Base-by-base conservation (phyloP, 2,888 invertebrate species). In the Noctua comes region DNA sequence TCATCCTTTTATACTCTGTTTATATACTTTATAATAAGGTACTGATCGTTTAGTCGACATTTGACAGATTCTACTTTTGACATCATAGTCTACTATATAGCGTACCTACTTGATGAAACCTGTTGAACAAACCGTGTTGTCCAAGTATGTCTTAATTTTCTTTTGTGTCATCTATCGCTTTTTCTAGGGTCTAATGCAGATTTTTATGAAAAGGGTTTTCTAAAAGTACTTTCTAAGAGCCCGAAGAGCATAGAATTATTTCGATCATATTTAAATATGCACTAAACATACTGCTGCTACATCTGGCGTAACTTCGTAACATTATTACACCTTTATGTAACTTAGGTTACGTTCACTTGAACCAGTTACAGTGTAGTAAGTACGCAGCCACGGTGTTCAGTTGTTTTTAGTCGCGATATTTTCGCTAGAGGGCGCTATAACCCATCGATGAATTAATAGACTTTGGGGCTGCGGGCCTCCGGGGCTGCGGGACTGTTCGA, bases 401-500 rank as follows among this genome's bases (percentile, higher is more conserved):
- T 1, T 18, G 48, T 65, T 31, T 40, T 68, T 18, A 18, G 2
- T 79, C 68, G 16, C 16, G 6, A 75, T 71, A 31, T 48, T 70
- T 74, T 65, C 80, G 72, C 71, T 88, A 88, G 88, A 83, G 71
- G 86, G 81, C 87, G 62, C 65, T 57, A 21, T 31, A 27, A 57
- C 2, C 16, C 21, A 51, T 31, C 5, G 24, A 31, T 16, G 5
- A 62, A 5, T 62, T 62, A 21, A n/a, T 24, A 43, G 1, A 31
- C 31, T n/a, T n/a, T n/a, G n/a, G n/a, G n/a, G n/a, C n/a, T n/a
- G n/a, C n/a, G n/a, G n/a, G n/a, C n/a, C n/a, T n/a, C n/a, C n/a
- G n/a, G n/a, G n/a, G 31, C 31, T 31, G 31, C 31, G 31, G 31
- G 31, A 31, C 31, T 31, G 31, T 31, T 31, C 31, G 31, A 31